Evolutionary conservation across 30 jellyfish, hydroid and myxozoan species (phyloP), one percentile per base, ranked within the genome.

Genomic region (Pseudorhiza aurosa): DNA sequence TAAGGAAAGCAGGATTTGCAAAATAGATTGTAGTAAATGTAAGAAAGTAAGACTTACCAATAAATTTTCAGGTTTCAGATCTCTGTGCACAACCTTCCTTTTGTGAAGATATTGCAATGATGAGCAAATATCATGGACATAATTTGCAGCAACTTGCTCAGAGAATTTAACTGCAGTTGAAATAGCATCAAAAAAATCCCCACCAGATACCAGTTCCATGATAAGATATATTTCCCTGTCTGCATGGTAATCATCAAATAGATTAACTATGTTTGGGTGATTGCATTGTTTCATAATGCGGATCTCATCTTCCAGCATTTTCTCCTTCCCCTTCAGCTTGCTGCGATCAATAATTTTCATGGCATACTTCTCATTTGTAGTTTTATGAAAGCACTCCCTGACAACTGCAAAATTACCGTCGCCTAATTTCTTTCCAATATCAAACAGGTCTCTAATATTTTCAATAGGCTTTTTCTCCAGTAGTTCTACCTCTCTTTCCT

Each of bases 331-430:
- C 40, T 85, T 74, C 62, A 93, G 75, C 75, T 93, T 93, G 29
- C 86, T 56, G 0, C 89, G 81, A 70, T 93, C 99, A 64, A 93
- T 93, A 3, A 93, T 87, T 47, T 93, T 93, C 80, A 93, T 26
- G 9, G 99, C 99, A 82, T 28, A 93, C 49, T 62, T 71, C 60
- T 80, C 85, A 27, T 70, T 40, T 1, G 96, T 87, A 51, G 57
- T 31, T 65, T 82, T 87, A 25, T 93, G 96, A 65, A 70, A 50
- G 32, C 88, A 90, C 63, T 93, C 95, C 33, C 96, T 58, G 8
- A 93, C 99, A 75, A 93, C 95, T 22, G 99, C 99, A 75, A 93
- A 93, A 65, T 93, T 93, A 12, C 99, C 99, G 80, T 93, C 99
- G 8, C 99, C 99, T 22, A 93, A 49, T 35, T 78, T 74, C 51